Conservation (phyloP, 2,888 invertebrate species). For the Agrotis puta region DNA sequence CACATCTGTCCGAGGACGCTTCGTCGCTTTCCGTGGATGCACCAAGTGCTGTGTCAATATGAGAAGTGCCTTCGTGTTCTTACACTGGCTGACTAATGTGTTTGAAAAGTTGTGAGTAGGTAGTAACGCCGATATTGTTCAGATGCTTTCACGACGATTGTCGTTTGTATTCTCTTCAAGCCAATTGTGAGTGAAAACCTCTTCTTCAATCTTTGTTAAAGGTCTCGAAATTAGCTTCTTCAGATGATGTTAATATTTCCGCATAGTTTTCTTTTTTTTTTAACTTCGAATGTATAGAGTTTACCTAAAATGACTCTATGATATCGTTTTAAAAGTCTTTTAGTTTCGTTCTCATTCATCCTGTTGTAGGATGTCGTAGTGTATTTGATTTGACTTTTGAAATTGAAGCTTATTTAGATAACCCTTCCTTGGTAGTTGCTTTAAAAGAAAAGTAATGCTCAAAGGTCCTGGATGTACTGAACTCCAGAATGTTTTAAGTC, state of each 20-base stretch:
- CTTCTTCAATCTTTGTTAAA: constrained; percentile 8
- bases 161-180: constrained; percentile 27
- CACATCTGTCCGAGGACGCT: constrained; percentile 52
- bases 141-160: constrained; percentile 41
- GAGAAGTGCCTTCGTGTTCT: constrained; percentile 50
- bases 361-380: too few relatives aligned
- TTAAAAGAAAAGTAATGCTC: neutral
- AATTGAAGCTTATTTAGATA: too few relatives aligned
- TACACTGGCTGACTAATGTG: constrained; percentile 48
- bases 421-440: too few relatives aligned
- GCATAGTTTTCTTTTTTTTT: constrained; percentile 1
- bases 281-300: neutral
- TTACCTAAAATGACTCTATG: too few relatives aligned
- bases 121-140: constrained; percentile 15
- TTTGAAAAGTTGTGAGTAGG: constrained; percentile 46
- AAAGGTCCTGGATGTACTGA: neutral
- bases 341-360: too few relatives aligned
- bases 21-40: constrained; percentile 47
- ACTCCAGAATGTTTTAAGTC: too few relatives aligned
- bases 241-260: constrained; percentile 19
- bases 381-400: too few relatives aligned
- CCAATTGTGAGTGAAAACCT: constrained; percentile 32
- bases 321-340: too few relatives aligned
- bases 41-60: constrained; percentile 75
- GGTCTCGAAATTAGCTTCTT: constrained; percentile 29